Percentiles rank a stretch among this genome's conserved stretches.
phyloP scores from a whole-genome alignment of 2,113 vertebrate species.

The Trochalopteron elliotii region DNA sequence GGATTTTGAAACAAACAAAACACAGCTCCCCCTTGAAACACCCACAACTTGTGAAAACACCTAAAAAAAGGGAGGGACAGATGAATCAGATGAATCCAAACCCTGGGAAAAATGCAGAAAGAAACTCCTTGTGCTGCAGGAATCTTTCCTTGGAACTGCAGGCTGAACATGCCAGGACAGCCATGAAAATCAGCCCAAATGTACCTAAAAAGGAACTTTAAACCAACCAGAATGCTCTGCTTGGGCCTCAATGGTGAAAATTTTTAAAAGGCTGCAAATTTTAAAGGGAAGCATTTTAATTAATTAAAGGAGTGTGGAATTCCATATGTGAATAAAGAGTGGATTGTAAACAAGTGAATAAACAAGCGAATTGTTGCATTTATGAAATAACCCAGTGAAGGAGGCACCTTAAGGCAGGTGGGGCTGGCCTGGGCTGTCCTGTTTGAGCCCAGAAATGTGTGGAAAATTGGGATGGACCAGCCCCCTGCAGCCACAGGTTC shows the following conservation, averaged over 20 bases:
- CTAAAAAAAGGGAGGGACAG: background rate
- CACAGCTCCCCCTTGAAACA: background rate
- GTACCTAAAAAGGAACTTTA: background rate
- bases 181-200: background rate
- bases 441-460: background rate
- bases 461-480: background rate
- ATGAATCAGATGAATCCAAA: background rate
- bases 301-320: background rate
- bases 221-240: rapidly evolving
- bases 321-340: background rate
- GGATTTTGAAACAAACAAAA: background rate
- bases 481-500: rapidly evolving
- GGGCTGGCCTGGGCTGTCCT: rapidly evolving
- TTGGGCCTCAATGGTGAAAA: background rate
- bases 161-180: background rate
- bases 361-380: background rate
- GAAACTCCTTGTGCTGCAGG: background rate
- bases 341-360: too few relatives aligned
- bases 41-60: background rate
- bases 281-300: background rate
- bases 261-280: too few relatives aligned
- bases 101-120: background rate
- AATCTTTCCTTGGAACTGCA: background rate
- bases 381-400: rapidly evolving
- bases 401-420: background rate